phyloP scores from a whole-genome alignment of 1,140 invertebrate genomes.

The Pseudomyrmex pallidus region DNA sequence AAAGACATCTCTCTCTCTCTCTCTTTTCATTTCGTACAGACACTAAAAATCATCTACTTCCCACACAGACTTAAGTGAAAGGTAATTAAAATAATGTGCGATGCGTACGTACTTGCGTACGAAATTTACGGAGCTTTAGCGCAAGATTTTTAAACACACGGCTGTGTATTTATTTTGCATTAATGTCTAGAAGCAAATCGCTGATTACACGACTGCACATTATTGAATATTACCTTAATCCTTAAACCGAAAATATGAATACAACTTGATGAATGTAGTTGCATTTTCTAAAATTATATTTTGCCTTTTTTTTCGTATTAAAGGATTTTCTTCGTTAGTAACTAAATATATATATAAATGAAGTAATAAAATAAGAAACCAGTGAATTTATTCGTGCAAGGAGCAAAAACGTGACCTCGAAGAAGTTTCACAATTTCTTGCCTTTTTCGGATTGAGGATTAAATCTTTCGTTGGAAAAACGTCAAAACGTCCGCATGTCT shows the following conservation, averaged over 20 bases:
- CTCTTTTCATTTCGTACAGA: constrained; percentile 2
- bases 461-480: not conserved
- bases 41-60: not conserved
- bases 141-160: too few species aligned
- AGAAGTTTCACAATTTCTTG: not conserved
- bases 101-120: not conserved
- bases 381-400: not conserved
- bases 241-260: not conserved
- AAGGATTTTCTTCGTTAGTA: too few species aligned
- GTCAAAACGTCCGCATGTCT: not conserved
- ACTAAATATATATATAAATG: too few species aligned
- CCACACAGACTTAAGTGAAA: not conserved
- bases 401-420: not conserved
- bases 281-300: not conserved
- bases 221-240: constrained; percentile 2
- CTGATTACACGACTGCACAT: not conserved
- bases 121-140: too few species aligned
- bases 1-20: not conserved
- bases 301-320: too few species aligned
- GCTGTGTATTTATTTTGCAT: too few species aligned
- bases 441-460: not conserved
- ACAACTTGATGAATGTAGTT: not conserved
- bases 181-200: not conserved
- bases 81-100: constrained; percentile 17
- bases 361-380: not conserved